phyloP scores from a whole-genome alignment of 23 tunicate genomes.

The Styela clava region DNA sequence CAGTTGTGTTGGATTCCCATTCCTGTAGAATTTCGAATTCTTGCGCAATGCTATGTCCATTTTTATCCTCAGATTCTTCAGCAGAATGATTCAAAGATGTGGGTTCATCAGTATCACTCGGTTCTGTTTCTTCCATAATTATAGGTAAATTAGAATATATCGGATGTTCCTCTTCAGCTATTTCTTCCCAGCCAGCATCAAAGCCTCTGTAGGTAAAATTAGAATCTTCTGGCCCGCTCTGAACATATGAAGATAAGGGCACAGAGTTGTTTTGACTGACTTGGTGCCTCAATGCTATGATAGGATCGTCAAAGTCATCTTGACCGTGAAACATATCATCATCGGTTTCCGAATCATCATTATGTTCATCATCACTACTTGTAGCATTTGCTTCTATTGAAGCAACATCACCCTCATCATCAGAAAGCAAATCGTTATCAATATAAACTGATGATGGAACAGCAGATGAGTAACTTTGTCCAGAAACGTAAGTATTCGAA shows the following conservation, averaged over 20 bases:
- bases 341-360: neutral
- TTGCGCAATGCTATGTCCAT: neutral
- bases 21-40: neutral
- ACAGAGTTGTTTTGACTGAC: neutral
- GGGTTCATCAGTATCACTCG: constrained; percentile 20
- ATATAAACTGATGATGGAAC: constrained; percentile 45
- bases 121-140: constrained; percentile 18
- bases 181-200: constrained; percentile 29
- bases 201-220: constrained; percentile 4
- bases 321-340: neutral
- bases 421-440: constrained; percentile 26
- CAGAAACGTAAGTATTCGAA: neutral
- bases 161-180: neutral
- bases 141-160: constrained; percentile 5
- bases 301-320: neutral
- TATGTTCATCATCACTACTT: constrained; percentile 7
- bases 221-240: neutral
- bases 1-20: neutral
- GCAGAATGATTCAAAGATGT: neutral
- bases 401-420: constrained; percentile 22
- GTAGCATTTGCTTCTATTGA: neutral
- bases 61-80: neutral
- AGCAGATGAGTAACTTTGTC: constrained; percentile 11
- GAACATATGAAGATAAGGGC: neutral
- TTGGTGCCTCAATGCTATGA: neutral